phyloP scores from a whole-genome alignment of 1,140 invertebrate species.

The Neuroterus valhalla region DNA sequence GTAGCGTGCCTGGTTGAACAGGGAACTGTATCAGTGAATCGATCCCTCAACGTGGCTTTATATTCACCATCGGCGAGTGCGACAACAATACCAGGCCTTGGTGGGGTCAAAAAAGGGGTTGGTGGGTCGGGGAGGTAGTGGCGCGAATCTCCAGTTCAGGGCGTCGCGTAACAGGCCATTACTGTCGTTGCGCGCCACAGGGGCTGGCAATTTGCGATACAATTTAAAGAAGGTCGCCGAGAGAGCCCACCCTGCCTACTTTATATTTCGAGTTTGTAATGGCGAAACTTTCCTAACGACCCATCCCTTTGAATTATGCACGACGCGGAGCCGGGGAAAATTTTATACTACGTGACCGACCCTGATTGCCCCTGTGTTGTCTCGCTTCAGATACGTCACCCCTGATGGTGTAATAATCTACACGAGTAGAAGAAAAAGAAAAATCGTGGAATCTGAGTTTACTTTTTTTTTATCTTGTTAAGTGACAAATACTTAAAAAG shows the following conservation, averaged over 20 bases:
- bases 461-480: too few species aligned
- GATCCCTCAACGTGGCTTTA: slow-evolving; percentile 3
- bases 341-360: slow-evolving; percentile 48
- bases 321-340: slow-evolving; percentile 39
- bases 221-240: slow-evolving; percentile 60
- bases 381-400: not conserved
- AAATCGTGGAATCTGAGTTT: not conserved
- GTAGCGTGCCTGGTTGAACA: not conserved
- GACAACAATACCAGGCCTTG: not conserved
- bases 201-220: slow-evolving; percentile 61
- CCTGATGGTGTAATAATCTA: slow-evolving; percentile 6
- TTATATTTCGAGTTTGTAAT: slow-evolving; percentile 56
- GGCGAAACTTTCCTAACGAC: slow-evolving; percentile 51
- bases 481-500: too few species aligned
- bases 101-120: slow-evolving; percentile 22
- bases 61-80: not conserved
- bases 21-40: slow-evolving; percentile 12
- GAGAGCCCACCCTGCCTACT: slow-evolving; percentile 30
- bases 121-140: slow-evolving; percentile 40
- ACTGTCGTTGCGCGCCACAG: slow-evolving; percentile 54
- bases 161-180: slow-evolving; percentile 54
- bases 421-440: not conserved
- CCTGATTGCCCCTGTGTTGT: slow-evolving; percentile 35
- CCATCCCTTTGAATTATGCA: slow-evolving; percentile 50
- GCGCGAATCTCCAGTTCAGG: slow-evolving; percentile 53